A percentile compares a stretch with the other conserved stretches of the same genome.
Evolutionary conservation across 2,888 invertebrate genomes (phyloP).

Genomic region (Diarsia rubi): DNA sequence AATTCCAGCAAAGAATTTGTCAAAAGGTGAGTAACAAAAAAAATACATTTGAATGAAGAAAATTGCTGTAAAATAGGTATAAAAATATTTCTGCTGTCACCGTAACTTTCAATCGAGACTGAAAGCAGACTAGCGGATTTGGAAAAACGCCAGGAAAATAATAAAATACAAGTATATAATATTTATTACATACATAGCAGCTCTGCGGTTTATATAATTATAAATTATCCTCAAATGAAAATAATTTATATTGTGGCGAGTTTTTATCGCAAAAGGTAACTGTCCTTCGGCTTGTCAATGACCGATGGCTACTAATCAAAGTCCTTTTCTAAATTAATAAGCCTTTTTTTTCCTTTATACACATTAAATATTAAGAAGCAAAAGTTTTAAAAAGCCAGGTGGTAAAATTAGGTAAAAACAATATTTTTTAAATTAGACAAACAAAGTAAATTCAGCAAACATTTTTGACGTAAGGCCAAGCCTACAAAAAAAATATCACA

Average conservation of each 20-base stretch:
- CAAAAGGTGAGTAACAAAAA: neutral
- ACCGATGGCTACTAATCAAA: neutral
- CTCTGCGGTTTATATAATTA: constrained; percentile 46
- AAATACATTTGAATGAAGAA: neutral
- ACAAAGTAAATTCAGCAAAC: constrained; percentile 9
- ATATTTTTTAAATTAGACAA: neutral
- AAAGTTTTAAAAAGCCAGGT: neutral
- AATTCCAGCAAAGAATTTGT: neutral
- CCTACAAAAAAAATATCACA: constrained; percentile 59
- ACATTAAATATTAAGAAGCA: no score
- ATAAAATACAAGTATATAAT: constrained; percentile 23
- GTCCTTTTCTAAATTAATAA: neutral
- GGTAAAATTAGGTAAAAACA: neutral
- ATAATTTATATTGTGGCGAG: constrained; percentile 36
- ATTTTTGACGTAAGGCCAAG: constrained; percentile 27
- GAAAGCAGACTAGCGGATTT: constrained; percentile 1
- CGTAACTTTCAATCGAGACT: neutral
- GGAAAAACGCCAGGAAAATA: constrained; percentile 32
- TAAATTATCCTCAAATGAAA: constrained; percentile 55
- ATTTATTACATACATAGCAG: constrained; percentile 18
- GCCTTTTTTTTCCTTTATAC: no score
- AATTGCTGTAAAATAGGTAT: neutral
- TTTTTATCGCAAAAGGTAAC: constrained; percentile 46
- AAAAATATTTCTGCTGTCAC: neutral
- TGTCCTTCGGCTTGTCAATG: constrained; percentile 37